Evolutionary conservation across 2,113 vertebrate genomes (phyloP).

Genomic region (Gallinago paraguaiae): DNA sequence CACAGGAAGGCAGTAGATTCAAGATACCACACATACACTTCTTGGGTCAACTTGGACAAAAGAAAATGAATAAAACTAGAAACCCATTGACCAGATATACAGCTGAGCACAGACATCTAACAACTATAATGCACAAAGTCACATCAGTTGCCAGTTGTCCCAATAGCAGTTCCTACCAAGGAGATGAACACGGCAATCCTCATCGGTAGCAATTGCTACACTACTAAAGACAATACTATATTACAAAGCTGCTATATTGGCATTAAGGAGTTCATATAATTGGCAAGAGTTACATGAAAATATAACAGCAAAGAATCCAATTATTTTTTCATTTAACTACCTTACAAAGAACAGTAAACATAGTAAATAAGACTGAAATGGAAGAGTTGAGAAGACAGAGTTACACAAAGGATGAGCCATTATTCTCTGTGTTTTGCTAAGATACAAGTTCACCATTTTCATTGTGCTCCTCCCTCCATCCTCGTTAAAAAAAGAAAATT

Average conservation of each 20-base stretch:
- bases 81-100: neutral
- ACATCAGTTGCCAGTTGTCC: neutral
- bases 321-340: neutral
- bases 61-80: neutral
- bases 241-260: neutral
- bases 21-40: neutral
- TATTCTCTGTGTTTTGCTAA: neutral
- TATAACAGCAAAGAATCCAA: neutral
- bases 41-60: neutral
- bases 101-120: neutral
- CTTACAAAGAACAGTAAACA: neutral
- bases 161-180: neutral
- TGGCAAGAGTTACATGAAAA: neutral
- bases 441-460: neutral
- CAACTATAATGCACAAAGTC: neutral
- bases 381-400: neutral
- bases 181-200: neutral
- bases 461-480: neutral
- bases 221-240: neutral
- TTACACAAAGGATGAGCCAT: neutral
- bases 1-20: neutral
- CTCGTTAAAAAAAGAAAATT: neutral
- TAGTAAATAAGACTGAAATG: neutral
- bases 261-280: neutral
- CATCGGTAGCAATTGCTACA: neutral